A percentile compares a stretch with the other conserved stretches of the same genome.
These are phyloP conservation scores for Echinometra lucunter DNA, from an alignment of 53 echinoderm and acorn worm genomes.

Conservation along the genomic window DNA sequence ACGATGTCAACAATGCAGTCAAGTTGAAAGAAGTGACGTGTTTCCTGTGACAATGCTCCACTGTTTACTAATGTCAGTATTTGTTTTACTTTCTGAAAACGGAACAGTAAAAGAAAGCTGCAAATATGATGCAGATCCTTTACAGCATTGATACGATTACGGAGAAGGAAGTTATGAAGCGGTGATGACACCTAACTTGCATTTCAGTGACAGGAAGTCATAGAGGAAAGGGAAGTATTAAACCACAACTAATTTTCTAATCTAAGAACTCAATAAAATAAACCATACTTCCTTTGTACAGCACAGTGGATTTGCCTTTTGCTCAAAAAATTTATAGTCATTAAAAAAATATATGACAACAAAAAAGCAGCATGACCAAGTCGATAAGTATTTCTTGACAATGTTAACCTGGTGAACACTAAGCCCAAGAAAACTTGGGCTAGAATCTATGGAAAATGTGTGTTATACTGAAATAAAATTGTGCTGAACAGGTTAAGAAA, in stretches of 20 bases:
- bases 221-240: neutral
- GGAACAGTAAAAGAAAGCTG: neutral
- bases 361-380: neutral
- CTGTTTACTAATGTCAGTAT: neutral
- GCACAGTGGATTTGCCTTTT: neutral
- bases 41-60: neutral
- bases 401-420: too few relatives aligned
- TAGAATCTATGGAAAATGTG: too few relatives aligned
- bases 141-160: neutral
- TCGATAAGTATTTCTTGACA: too few relatives aligned
- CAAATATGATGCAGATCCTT: neutral
- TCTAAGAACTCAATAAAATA: neutral
- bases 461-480: too few relatives aligned
- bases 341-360: neutral
- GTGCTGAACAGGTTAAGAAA: too few relatives aligned
- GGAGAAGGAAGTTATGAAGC: neutral
- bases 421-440: too few relatives aligned
- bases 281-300: neutral
- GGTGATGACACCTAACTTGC: neutral
- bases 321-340: too few relatives aligned
- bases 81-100: neutral
- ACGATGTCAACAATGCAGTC: slow-evolving; percentile 15
- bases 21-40: neutral
- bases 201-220: neutral
- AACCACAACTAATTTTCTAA: neutral